Evolutionary conservation across 2,797 vertebrate genomes (phyloP).

Genomic region (Stomatorhinus walkeri): DNA sequence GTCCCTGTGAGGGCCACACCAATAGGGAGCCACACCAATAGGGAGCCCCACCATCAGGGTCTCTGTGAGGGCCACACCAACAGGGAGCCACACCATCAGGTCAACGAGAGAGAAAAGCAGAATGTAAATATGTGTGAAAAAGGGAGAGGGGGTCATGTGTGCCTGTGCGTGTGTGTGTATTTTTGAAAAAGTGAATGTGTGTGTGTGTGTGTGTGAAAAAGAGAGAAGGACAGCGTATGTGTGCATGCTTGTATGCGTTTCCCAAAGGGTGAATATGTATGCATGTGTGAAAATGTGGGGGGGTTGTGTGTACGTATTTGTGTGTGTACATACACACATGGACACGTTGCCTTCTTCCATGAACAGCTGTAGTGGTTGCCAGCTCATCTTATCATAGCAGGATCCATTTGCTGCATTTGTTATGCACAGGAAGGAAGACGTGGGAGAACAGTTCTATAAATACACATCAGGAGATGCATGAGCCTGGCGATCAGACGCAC

Average conservation of each 20-base stretch:
- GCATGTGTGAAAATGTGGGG: background rate
- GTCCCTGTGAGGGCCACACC: background rate
- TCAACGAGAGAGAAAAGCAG: background rate
- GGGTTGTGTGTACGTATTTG: background rate
- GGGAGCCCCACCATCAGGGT: background rate
- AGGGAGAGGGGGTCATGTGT: background rate
- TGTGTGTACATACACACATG: slow-evolving; percentile 23
- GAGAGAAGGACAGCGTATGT: background rate
- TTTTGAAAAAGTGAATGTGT: background rate
- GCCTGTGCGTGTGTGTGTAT: background rate
- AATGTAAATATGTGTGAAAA: background rate
- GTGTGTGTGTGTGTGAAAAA: background rate
- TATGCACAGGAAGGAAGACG: slow-evolving; percentile 53
- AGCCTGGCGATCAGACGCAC: slow-evolving; percentile 9
- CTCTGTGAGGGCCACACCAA: background rate
- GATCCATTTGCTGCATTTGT: slow-evolving; percentile 60
- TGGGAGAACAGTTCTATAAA: slow-evolving; percentile 57
- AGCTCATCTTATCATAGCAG: slow-evolving; percentile 51
- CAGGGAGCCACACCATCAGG: background rate
- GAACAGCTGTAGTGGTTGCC: slow-evolving; percentile 49
- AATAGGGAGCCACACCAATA: background rate
- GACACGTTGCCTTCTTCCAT: slow-evolving; percentile 30
- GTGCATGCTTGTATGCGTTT: background rate
- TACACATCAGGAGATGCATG: slow-evolving; percentile 38
- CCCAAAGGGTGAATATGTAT: background rate